phyloP scores from a whole-genome alignment of 2,113 vertebrate genomes.

The Myotis brandtii region DNA sequence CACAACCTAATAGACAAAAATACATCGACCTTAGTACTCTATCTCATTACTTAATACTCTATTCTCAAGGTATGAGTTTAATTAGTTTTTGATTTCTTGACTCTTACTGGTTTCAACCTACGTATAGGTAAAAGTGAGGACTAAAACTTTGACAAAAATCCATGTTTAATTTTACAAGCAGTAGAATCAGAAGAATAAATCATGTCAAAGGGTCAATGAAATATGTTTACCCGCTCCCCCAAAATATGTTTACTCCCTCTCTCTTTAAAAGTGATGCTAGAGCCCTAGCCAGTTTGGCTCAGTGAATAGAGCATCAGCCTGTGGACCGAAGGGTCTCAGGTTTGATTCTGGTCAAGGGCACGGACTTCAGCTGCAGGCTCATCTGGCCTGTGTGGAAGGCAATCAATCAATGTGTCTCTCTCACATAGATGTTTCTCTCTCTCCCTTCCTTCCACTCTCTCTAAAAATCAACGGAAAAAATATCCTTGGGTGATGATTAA shows the following conservation, averaged over 20 bases:
- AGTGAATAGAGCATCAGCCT: too few species aligned
- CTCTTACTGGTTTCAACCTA: neutral
- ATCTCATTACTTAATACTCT: neutral
- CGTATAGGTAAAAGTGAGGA: neutral
- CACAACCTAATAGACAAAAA: neutral
- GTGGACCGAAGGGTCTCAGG: too few species aligned
- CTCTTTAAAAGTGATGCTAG: neutral
- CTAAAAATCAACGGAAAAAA: too few species aligned
- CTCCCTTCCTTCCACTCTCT: too few species aligned
- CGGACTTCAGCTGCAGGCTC: too few species aligned
- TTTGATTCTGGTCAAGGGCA: too few species aligned
- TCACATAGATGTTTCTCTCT: too few species aligned
- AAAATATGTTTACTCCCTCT: neutral
- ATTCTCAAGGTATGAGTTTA: neutral
- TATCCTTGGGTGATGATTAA: too few species aligned
- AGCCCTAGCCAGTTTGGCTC: too few species aligned
- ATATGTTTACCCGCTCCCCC: neutral
- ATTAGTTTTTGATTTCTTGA: slow-evolving; percentile 2
- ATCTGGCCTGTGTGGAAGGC: too few species aligned
- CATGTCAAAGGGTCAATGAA: neutral
- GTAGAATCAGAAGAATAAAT: neutral
- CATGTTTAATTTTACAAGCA: neutral
- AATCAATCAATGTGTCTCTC: too few species aligned
- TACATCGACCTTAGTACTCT: neutral
- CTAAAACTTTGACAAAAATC: neutral